Percentiles rank a stretch among this genome's conserved stretches.
phyloP scores from a whole-genome alignment of 2,888 invertebrate genomes.

The Eristalis intricaria region DNA sequence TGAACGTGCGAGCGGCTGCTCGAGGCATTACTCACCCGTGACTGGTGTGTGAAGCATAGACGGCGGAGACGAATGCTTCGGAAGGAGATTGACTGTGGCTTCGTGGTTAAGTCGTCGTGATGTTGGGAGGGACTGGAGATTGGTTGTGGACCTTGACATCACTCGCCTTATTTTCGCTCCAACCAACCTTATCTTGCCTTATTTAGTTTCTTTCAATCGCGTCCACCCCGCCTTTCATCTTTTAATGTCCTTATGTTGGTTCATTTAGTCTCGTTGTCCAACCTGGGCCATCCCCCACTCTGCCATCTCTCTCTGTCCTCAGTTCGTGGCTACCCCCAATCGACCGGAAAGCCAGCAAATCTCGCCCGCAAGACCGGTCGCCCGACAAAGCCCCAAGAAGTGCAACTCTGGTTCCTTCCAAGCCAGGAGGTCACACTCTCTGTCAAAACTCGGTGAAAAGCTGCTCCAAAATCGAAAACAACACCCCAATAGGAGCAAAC shows the following conservation, averaged over 20 bases:
- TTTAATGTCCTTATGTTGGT: too few relatives aligned
- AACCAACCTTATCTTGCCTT: too few relatives aligned
- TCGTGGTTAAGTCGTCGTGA: not conserved
- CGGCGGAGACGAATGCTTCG: not conserved
- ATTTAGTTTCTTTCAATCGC: too few relatives aligned
- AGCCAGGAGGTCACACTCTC: not conserved
- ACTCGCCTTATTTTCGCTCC: too few relatives aligned
- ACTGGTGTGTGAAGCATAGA: not conserved
- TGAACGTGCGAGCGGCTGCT: constrained; percentile 23
- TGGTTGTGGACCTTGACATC: not conserved
- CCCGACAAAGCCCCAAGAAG: too few relatives aligned
- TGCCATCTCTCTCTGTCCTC: too few relatives aligned
- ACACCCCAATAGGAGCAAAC: not conserved
- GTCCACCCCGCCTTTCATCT: too few relatives aligned
- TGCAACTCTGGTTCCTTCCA: constrained; percentile 2
- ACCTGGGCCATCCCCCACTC: too few relatives aligned
- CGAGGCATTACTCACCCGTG: constrained; percentile 22
- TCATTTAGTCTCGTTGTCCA: too few relatives aligned
- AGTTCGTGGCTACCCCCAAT: too few relatives aligned
- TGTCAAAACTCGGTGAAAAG: constrained; percentile 31
- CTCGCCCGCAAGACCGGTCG: too few relatives aligned
- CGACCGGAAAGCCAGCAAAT: too few relatives aligned
- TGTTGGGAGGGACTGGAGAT: not conserved
- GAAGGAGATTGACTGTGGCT: constrained; percentile 24
- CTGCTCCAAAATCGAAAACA: constrained; percentile 2